phyloP scores from a whole-genome alignment of 1,140 invertebrate species.

The Nasonia longicornis region DNA sequence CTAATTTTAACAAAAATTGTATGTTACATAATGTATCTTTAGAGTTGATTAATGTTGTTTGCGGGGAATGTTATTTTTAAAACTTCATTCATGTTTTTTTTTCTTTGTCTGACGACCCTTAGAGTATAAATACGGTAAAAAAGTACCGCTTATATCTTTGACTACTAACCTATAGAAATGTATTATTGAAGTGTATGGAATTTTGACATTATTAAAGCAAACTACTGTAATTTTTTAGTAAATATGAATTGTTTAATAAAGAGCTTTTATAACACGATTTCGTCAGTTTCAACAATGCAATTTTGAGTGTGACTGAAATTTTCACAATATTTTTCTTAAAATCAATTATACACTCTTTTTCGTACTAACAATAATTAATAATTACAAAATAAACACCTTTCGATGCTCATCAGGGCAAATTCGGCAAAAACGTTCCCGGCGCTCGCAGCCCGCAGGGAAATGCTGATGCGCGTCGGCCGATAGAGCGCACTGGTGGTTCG shows the following conservation, averaged over 20 bases:
- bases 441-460: too few species aligned
- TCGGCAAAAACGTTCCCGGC: too few species aligned
- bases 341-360: too few species aligned
- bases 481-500: too few species aligned
- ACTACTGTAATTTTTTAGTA: conserved; percentile 49
- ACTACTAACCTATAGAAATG: conserved; percentile 22
- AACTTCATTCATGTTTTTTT: conserved; percentile 13
- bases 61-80: conserved; percentile 12
- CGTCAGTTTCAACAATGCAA: conserved; percentile 46
- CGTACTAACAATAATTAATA: too few species aligned
- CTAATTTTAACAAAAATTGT: conserved; percentile 20
- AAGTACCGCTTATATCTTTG: conserved; percentile 26
- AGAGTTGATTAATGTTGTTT: conserved; percentile 24
- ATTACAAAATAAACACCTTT: too few species aligned
- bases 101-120: background rate
- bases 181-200: conserved; percentile 21
- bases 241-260: conserved; percentile 49
- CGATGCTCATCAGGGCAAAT: too few species aligned
- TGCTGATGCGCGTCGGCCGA: too few species aligned
- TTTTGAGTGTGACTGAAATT: conserved; percentile 35
- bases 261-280: conserved; percentile 46
- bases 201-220: conserved; percentile 31
- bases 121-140: background rate
- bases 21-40: conserved; percentile 39
- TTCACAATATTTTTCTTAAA: conserved; percentile 9